phyloP scores from a whole-genome alignment of 2,113 vertebrate genomes.

The Myiagra hebetior region DNA sequence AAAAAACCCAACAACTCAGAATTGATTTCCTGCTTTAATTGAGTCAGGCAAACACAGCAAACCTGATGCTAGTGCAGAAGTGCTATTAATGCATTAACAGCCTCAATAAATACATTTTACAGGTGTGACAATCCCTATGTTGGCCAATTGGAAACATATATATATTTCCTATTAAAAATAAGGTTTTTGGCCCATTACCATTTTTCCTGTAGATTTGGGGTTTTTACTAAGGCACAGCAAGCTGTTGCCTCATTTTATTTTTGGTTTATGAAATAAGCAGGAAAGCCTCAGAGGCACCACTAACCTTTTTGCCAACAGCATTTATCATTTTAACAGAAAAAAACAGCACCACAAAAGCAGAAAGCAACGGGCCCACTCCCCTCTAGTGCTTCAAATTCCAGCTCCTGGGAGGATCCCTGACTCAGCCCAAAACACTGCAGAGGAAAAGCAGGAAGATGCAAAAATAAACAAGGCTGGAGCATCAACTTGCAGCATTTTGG shows the following conservation, averaged over 20 bases:
- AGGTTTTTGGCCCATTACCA: background rate
- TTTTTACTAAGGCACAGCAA: background rate
- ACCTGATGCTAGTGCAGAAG: background rate
- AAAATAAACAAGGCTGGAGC: background rate
- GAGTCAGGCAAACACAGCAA: background rate
- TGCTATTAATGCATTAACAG: background rate
- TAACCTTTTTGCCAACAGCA: background rate
- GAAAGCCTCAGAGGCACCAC: background rate
- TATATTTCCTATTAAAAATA: background rate
- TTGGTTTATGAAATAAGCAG: background rate
- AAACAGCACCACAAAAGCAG: slow-evolving; percentile 37
- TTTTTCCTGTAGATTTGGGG: background rate
- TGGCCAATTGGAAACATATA: background rate
- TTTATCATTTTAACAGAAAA: slow-evolving; percentile 69
- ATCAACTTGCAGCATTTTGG: background rate
- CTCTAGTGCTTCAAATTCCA: background rate
- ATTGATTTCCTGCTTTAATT: background rate
- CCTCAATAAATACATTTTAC: background rate
- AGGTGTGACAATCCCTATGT: background rate
- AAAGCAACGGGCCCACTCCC: background rate
- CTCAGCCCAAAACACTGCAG: background rate
- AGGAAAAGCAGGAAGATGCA: background rate
- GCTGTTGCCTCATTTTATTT: background rate
- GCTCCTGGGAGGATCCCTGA: background rate
- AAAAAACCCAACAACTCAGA: background rate